phyloP scores from a whole-genome alignment of 2,888 invertebrate genomes.

The Stomorhina lunata region DNA sequence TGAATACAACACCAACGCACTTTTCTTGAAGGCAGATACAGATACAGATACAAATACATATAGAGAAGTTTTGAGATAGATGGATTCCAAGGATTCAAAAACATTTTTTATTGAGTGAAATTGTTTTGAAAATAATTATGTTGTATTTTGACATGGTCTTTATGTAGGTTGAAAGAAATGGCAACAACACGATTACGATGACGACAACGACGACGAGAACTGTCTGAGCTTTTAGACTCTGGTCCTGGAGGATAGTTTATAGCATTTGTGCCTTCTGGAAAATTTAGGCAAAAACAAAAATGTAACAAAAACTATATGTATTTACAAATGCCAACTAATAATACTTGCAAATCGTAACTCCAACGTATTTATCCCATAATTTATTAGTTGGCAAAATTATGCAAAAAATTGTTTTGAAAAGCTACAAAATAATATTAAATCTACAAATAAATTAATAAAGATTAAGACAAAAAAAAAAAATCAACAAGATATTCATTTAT shows the following conservation, averaged over 20 bases:
- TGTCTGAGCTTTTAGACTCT: conserved; percentile 37
- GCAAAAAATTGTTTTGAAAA: conserved; percentile 52
- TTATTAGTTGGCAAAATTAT: conserved; percentile 61
- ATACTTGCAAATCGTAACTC: conserved; percentile 29
- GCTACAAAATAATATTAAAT: conserved; percentile 4
- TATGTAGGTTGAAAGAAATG: conserved; percentile 59
- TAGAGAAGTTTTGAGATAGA: too few species aligned
- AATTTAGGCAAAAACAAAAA: conserved; percentile 40
- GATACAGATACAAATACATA: too few species aligned
- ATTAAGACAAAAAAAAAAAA: background rate
- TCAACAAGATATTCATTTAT: conserved; percentile 12
- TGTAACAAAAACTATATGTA: too few species aligned
- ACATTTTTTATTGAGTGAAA: conserved; percentile 63
- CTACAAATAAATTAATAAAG: background rate
- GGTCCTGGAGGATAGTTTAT: conserved; percentile 52
- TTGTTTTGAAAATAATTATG: conserved; percentile 65
- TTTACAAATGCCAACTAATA: conserved; percentile 35
- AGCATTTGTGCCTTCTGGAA: conserved; percentile 65
- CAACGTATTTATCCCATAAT: conserved; percentile 63
- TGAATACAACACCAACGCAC: conserved; percentile 62
- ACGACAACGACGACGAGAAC: conserved; percentile 6
- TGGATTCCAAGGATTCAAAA: conserved; percentile 55
- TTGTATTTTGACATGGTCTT: conserved; percentile 65
- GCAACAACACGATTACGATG: background rate
- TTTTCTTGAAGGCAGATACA: conserved; percentile 51